Percentiles rank a stretch among this genome's conserved stretches.
These are phyloP conservation scores for Neofelis nebulosa DNA, from an alignment of 2,113 vertebrate species.

Conservation along the genomic window DNA sequence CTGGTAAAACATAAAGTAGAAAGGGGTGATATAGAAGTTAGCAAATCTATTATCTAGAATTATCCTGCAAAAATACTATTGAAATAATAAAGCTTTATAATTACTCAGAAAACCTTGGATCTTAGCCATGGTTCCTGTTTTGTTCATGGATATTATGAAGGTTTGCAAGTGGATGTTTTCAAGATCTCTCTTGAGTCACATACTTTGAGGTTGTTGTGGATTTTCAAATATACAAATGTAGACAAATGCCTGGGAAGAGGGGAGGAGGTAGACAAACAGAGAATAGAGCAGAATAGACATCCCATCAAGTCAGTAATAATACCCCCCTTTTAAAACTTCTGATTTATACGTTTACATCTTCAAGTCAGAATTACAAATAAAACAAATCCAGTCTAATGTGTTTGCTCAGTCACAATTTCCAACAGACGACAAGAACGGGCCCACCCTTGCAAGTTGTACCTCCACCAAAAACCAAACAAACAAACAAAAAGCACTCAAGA, in stretches of 20 bases:
- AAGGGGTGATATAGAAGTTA: background rate
- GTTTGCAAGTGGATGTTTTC: background rate
- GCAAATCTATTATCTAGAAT: background rate
- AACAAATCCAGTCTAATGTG: background rate
- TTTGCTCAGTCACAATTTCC: background rate
- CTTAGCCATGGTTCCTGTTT: background rate
- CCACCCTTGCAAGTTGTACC: background rate
- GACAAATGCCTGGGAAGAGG: background rate
- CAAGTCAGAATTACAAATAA: constrained; percentile 13
- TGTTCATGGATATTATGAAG: background rate
- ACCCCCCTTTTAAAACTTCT: background rate
- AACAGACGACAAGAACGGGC: background rate
- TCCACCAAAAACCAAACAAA: background rate
- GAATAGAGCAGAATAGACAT: background rate
- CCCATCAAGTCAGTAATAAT: background rate
- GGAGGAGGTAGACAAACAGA: background rate
- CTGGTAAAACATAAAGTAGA: background rate
- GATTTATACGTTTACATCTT: constrained; percentile 2
- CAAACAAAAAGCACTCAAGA: background rate
- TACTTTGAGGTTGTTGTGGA: background rate
- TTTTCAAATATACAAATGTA: background rate
- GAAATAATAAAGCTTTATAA: background rate
- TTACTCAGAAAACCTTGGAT: constrained; percentile 9
- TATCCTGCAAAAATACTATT: background rate
- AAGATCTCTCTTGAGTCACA: background rate